Percentiles rank a stretch among this genome's conserved stretches.
phyloP scores from a whole-genome alignment of 92 coral and sea anemone genomes.

The Heliopora coerulea region DNA sequence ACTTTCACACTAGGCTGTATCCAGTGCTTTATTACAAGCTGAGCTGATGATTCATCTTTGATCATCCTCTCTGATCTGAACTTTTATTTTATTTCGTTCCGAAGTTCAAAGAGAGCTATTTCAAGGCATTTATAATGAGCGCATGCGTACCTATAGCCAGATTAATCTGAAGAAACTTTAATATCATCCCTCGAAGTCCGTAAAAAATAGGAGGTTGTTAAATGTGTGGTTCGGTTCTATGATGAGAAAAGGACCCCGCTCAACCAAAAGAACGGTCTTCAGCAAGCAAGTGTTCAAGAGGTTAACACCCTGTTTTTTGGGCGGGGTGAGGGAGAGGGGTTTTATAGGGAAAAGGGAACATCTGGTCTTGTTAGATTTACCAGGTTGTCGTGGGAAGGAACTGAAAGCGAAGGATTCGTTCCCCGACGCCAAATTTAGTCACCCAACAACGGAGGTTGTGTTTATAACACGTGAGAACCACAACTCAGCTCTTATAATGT shows the following conservation, averaged over 20 bases:
- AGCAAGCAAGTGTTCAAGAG: too few relatives aligned
- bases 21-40: not conserved
- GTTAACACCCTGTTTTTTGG: not conserved
- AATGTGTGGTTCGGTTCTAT: not conserved
- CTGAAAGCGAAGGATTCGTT: not conserved
- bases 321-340: not conserved
- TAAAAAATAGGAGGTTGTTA: not conserved
- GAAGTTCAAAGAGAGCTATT: not conserved
- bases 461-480: not conserved
- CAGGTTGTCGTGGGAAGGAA: not conserved
- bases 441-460: conserved; percentile 15
- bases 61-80: not conserved
- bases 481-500: not conserved
- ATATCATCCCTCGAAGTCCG: not conserved
- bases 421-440: not conserved
- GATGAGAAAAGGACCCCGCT: too few relatives aligned
- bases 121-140: not conserved
- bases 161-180: not conserved
- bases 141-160: conserved; percentile 1
- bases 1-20: not conserved
- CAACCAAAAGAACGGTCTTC: too few relatives aligned
- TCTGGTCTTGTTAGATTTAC: not conserved
- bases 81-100: not conserved
- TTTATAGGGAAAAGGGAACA: not conserved
- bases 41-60: not conserved